These are phyloP conservation scores for Pardosa pseudoannulata DNA, from an alignment of 2,888 invertebrate species.

Conservation along the genomic window DNA sequence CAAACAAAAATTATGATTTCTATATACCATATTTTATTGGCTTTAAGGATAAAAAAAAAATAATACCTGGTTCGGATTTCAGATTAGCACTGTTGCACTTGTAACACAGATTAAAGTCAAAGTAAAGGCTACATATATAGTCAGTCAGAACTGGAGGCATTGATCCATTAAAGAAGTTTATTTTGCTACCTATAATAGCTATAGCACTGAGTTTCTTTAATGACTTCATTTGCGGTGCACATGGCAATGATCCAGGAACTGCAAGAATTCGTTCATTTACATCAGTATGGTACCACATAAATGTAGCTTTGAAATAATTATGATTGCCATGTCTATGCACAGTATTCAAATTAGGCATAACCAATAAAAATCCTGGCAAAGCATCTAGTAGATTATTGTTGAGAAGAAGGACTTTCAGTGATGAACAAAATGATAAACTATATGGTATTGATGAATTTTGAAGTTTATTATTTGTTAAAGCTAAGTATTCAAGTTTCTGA, in stretches of 20 bases:
- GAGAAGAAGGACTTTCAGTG: conserved; percentile 77
- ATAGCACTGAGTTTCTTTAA: conserved; percentile 78
- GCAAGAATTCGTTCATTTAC: conserved; percentile 78
- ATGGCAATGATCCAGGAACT: conserved; percentile 30
- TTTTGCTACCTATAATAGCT: conserved; percentile 78
- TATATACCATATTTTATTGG: no score
- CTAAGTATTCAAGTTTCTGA: conserved; percentile 78
- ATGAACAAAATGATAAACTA: conserved; percentile 78
- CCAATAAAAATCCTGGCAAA: conserved; percentile 79
- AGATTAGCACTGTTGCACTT: conserved; percentile 77
- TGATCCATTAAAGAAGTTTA: conserved; percentile 77
- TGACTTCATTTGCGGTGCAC: conserved; percentile 69
- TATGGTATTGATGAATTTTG: conserved; percentile 79
- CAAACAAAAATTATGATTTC: no score
- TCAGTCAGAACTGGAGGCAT: conserved; percentile 78
- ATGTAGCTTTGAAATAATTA: conserved; percentile 80
- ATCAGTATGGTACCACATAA: conserved; percentile 80
- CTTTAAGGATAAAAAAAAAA: no score
- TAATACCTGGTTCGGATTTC: conserved; percentile 77
- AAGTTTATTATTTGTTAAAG: conserved; percentile 79
- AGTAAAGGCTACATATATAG: conserved; percentile 78
- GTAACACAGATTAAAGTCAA: conserved; percentile 78
- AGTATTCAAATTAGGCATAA: conserved; percentile 78
- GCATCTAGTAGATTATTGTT: conserved; percentile 80
- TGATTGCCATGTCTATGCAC: conserved; percentile 80